Percentiles rank a stretch among this genome's conserved stretches.
Evolutionary conservation across 2,888 invertebrate genomes (phyloP).

Genomic region (Aphidius colemani): DNA sequence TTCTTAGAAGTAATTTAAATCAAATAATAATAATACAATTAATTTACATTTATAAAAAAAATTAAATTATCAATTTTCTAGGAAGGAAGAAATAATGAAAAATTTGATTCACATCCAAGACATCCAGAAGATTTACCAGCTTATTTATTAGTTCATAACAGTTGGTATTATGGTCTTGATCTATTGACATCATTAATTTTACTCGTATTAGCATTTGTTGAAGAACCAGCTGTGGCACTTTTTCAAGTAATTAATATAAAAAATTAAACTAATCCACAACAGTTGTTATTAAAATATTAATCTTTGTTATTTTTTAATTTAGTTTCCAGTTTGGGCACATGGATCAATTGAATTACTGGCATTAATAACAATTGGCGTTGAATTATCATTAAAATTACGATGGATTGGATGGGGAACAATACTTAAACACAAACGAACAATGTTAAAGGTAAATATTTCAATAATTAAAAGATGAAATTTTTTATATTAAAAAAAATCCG

Average conservation of each 20-base stretch:
- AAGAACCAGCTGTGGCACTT: conserved; percentile 78
- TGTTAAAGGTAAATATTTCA: conserved; percentile 71
- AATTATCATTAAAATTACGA: conserved; percentile 77
- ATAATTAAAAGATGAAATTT: conserved; percentile 16
- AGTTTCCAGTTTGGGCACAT: conserved; percentile 80
- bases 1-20: conserved; percentile 72
- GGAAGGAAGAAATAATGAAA: conserved; percentile 91
- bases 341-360: conserved; percentile 80
- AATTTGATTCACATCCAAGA: conserved; percentile 86
- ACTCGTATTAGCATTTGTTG: conserved; percentile 76
- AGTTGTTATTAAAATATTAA: conserved; percentile 7
- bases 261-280: conserved; percentile 9
- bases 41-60: too few relatives aligned
- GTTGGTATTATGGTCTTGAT: conserved; percentile 84
- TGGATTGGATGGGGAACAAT: conserved; percentile 88
- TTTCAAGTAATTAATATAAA: conserved; percentile 64
- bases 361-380: conserved; percentile 76
- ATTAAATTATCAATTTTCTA: conserved; percentile 53
- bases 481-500: conserved; percentile 1
- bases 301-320: conserved; percentile 39
- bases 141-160: conserved; percentile 84
- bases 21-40: too few relatives aligned
- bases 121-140: conserved; percentile 83
- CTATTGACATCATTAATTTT: conserved; percentile 76
- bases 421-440: conserved; percentile 81